phyloP scores from a whole-genome alignment of 1,140 invertebrate species.

The Hypsibius dujardini region DNA sequence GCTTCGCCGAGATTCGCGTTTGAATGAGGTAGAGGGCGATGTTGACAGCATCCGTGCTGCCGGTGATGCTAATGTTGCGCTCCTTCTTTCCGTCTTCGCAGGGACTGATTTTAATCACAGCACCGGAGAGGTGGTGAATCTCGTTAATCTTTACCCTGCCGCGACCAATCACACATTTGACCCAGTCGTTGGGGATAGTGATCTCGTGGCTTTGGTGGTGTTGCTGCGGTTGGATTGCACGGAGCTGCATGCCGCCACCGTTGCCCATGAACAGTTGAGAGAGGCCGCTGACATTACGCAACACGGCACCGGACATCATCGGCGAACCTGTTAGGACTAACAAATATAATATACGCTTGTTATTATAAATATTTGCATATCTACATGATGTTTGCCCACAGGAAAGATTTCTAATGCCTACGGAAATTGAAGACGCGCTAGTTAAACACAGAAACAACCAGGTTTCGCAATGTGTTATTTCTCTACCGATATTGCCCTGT shows the following conservation, averaged over 20 bases:
- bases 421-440: no score
- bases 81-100: slow-evolving; percentile 87
- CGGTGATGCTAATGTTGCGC: slow-evolving; percentile 86
- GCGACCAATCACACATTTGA: slow-evolving; percentile 96
- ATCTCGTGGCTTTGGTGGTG: slow-evolving; percentile 86
- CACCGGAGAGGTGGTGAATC: slow-evolving; percentile 92
- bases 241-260: slow-evolving; percentile 21
- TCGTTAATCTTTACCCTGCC: slow-evolving; percentile 98
- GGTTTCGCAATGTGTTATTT: not conserved
- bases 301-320: not conserved
- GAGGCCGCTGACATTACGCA: slow-evolving; percentile 14
- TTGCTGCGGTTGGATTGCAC: slow-evolving; percentile 23
- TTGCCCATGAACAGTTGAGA: not conserved
- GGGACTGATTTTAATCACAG: slow-evolving; percentile 94
- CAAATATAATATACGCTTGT: no score
- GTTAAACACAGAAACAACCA: no score
- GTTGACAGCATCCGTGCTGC: slow-evolving; percentile 84
- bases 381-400: not conserved
- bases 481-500: not conserved
- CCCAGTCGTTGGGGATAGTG: slow-evolving; percentile 93
- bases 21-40: slow-evolving; percentile 96
- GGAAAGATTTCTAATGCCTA: no score
- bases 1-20: slow-evolving; percentile 41
- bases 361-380: not conserved
- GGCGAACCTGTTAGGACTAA: slow-evolving; percentile 4